A percentile compares a stretch with the other conserved stretches of the same genome.
Evolutionary conservation across 2,113 vertebrate genomes (phyloP).

Genomic region (Pteropus alecto): DNA sequence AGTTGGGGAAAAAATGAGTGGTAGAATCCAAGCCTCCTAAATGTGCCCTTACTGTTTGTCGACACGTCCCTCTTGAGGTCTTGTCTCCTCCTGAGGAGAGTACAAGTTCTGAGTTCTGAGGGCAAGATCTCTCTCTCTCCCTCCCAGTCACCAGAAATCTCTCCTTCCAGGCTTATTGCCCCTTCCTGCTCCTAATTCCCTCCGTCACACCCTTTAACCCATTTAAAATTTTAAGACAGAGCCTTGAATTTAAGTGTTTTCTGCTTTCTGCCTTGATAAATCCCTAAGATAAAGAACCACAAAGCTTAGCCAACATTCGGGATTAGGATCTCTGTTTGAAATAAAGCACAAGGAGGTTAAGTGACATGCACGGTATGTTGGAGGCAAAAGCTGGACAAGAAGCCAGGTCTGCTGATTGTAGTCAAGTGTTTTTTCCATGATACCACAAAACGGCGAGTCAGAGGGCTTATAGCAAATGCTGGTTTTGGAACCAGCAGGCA

Average conservation of each 20-base stretch:
- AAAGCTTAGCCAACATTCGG: background rate
- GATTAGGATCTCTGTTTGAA: background rate
- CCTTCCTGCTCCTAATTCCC: accelerated
- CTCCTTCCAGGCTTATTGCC: background rate
- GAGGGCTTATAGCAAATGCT: background rate
- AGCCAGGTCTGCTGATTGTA: background rate
- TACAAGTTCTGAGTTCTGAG: background rate
- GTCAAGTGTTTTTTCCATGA: background rate
- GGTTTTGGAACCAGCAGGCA: background rate
- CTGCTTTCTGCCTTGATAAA: background rate
- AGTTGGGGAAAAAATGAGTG: background rate
- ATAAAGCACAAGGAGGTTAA: background rate
- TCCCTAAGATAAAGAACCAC: background rate
- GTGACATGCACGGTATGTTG: accelerated
- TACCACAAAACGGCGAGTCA: background rate
- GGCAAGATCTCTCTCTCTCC: background rate
- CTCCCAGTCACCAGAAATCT: background rate
- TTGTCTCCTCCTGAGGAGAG: background rate
- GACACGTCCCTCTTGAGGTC: background rate
- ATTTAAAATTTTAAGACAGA: background rate
- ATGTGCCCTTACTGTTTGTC: too few species aligned
- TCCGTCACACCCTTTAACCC: background rate
- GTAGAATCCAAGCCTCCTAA: background rate
- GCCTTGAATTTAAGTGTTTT: background rate
- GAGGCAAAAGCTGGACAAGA: background rate